These are phyloP conservation scores for Aethes cnicana DNA, from an alignment of 2,888 invertebrate genomes.

Conservation along the genomic window DNA sequence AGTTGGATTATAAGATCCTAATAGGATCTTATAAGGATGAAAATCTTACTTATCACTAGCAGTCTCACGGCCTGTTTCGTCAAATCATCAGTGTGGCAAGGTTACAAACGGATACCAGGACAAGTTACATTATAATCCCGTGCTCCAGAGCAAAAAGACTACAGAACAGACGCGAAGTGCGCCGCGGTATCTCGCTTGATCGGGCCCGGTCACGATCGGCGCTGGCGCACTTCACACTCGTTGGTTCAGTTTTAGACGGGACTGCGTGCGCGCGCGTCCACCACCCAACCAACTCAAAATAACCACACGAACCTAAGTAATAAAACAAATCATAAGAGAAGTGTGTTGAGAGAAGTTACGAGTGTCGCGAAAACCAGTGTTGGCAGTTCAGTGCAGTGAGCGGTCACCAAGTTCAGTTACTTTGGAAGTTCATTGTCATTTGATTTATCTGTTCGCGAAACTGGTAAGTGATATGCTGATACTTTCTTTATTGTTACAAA, in stretches of 20 bases:
- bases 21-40: no score
- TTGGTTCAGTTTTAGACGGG: slow-evolving; percentile 74
- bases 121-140: no score
- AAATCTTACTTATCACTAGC: no score
- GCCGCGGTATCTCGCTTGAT: slow-evolving; percentile 44
- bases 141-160: slow-evolving; percentile 26
- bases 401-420: slow-evolving; percentile 53
- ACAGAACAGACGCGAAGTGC: slow-evolving; percentile 40
- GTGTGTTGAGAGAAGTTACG: slow-evolving; percentile 31
- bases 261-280: slow-evolving; percentile 60
- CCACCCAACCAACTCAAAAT: slow-evolving; percentile 50
- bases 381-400: no score
- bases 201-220: slow-evolving; percentile 55
- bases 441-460: slow-evolving; percentile 65
- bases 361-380: slow-evolving; percentile 53
- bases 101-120: no score
- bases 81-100: no score
- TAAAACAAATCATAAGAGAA: no score
- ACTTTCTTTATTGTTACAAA: slow-evolving; percentile 51
- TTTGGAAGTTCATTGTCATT: slow-evolving; percentile 68
- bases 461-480: slow-evolving; percentile 57
- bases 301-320: slow-evolving; percentile 42
- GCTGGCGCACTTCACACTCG: slow-evolving; percentile 65
- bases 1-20: no score
- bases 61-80: no score